Evolutionary conservation across 2,888 invertebrate species (phyloP).

Genomic region (Catocala nupta): DNA sequence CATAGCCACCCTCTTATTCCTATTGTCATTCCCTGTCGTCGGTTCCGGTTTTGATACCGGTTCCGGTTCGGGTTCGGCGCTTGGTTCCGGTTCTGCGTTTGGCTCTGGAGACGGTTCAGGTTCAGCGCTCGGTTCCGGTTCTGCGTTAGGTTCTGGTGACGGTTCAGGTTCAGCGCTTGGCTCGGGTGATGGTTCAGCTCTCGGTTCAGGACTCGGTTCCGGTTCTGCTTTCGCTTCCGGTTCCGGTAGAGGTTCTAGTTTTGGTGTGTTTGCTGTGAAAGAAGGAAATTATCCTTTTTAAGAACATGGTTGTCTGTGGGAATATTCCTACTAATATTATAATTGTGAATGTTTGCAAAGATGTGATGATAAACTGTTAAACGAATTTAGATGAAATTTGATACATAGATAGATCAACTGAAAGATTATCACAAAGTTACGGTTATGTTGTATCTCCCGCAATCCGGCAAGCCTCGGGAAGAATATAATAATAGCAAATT

Average conservation of each 20-base stretch:
- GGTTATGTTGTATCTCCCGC: no score
- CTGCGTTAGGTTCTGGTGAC: slow-evolving; percentile 66
- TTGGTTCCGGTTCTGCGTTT: slow-evolving; percentile 54
- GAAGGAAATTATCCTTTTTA: neutral
- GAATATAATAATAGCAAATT: no score
- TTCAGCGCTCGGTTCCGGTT: slow-evolving; percentile 53
- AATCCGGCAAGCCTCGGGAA: no score
- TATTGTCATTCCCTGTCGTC: slow-evolving; percentile 67
- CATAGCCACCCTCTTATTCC: slow-evolving; percentile 87
- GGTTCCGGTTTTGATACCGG: slow-evolving; percentile 75
- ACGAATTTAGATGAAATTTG: no score
- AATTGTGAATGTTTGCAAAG: no score
- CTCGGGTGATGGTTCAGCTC: slow-evolving; percentile 58
- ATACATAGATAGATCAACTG: no score
- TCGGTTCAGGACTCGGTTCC: slow-evolving; percentile 41
- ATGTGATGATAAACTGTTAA: no score
- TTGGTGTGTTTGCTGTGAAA: slow-evolving; percentile 62
- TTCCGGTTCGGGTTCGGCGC: slow-evolving; percentile 55
- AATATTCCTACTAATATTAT: no score
- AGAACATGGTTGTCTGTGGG: no score
- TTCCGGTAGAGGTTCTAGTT: slow-evolving; percentile 54
- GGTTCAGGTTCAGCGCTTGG: slow-evolving; percentile 49
- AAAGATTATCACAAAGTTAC: no score
- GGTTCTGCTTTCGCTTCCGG: slow-evolving; percentile 62
- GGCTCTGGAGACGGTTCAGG: slow-evolving; percentile 9